A percentile compares a stretch with the other conserved stretches of the same genome.
These are phyloP conservation scores for Chloroclysta siterata DNA, from an alignment of 2,888 invertebrate species.

Conservation along the genomic window DNA sequence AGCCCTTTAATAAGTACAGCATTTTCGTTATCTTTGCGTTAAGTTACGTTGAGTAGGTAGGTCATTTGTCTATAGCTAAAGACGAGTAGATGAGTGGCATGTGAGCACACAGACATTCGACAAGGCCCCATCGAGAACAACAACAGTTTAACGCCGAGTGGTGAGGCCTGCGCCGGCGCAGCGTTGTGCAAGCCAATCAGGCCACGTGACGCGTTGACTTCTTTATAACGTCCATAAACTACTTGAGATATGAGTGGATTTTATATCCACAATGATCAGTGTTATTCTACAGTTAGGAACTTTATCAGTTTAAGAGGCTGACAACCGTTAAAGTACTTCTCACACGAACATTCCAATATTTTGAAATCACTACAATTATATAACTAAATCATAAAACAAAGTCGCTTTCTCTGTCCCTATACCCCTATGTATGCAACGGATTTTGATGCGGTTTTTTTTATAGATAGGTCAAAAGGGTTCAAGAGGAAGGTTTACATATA, in stretches of 20 bases:
- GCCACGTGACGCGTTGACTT: neutral
- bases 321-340: no score
- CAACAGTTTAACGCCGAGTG: conserved; percentile 1
- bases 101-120: conserved; percentile 18
- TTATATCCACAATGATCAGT: neutral
- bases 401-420: no score
- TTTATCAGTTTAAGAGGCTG: neutral
- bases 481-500: no score
- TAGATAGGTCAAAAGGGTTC: no score
- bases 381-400: no score
- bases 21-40: no score
- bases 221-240: conserved; percentile 6
- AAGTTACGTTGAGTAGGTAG: no score
- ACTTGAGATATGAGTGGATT: conserved; percentile 3
- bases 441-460: no score
- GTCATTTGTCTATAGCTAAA: neutral
- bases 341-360: no score
- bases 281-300: neutral
- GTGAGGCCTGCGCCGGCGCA: neutral
- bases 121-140: conserved; percentile 13
- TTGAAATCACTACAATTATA: no score
- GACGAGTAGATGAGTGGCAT: neutral
- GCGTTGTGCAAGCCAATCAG: conserved; percentile 20
- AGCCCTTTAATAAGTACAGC: no score
- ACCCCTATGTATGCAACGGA: no score